Evolutionary conservation across 1,140 invertebrate genomes (phyloP).

Genomic region (Anastrepha ludens): DNA sequence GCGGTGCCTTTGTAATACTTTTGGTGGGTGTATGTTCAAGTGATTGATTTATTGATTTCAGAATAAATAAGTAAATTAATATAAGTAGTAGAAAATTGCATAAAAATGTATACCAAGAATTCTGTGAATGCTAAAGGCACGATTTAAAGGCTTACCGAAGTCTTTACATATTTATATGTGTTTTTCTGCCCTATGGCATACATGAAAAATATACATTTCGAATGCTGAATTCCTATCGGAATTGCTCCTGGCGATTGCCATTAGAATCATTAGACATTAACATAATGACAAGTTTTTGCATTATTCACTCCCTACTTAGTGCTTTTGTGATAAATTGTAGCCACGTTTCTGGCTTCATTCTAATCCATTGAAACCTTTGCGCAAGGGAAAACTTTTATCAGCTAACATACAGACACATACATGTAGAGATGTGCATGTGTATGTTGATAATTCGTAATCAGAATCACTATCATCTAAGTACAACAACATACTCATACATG

Average conservation of each 20-base stretch:
- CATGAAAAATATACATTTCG: neutral
- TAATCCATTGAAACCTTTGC: neutral
- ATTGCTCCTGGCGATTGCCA: neutral
- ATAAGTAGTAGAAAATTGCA: too few species aligned
- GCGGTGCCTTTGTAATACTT: too few species aligned
- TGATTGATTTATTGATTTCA: too few species aligned
- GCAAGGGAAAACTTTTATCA: neutral
- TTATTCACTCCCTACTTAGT: neutral
- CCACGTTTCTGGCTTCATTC: neutral
- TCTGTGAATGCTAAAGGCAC: too few species aligned
- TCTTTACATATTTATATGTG: too few species aligned
- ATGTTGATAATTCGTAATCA: too few species aligned
- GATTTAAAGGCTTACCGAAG: too few species aligned
- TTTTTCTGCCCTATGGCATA: too few species aligned
- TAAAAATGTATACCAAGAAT: too few species aligned
- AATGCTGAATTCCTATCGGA: neutral
- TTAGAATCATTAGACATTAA: slow-evolving; percentile 25
- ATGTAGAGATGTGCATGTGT: neutral
- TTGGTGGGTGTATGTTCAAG: too few species aligned
- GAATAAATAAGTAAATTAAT: too few species aligned
- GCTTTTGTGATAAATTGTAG: slow-evolving; percentile 26
- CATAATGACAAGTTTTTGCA: slow-evolving; percentile 25
- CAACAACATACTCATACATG: neutral
- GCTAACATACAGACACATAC: neutral
- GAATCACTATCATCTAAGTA: too few species aligned